Evolutionary conservation across 1,140 invertebrate species (phyloP).

Genomic region (Olivierus martensii): DNA sequence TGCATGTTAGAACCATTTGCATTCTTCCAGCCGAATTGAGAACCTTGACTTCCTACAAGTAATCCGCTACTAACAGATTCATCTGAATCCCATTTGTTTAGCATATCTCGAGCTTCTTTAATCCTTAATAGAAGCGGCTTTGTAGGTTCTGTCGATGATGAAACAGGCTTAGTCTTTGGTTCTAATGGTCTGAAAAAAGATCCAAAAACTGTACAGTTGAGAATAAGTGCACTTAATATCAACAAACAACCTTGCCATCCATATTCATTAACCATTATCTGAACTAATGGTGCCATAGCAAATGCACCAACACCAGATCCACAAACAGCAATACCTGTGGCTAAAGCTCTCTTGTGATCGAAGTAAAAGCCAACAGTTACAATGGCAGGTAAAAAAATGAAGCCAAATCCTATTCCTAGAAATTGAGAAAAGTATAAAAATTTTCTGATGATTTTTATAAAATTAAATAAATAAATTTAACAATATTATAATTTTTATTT

Average conservation of each 20-base stretch:
- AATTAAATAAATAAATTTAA: no score
- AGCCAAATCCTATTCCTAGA: constrained; percentile 75
- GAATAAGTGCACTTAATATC: constrained; percentile 60
- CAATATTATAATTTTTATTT: no score
- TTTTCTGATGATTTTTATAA: no score
- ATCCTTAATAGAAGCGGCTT: constrained; percentile 10
- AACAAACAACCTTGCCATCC: constrained; percentile 47
- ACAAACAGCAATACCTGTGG: constrained; percentile 87
- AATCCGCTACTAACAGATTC: no score
- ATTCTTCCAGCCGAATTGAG: no score
- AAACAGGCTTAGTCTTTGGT: neutral
- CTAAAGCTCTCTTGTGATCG: constrained; percentile 73
- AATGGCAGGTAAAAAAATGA: constrained; percentile 89
- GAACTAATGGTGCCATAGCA: constrained; percentile 59
- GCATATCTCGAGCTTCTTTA: constrained; percentile 7
- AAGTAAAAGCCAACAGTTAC: constrained; percentile 92
- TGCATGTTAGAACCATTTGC: no score
- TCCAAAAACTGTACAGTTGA: constrained; percentile 71
- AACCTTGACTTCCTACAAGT: no score
- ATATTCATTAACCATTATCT: constrained; percentile 37
- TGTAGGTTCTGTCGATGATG: no score
- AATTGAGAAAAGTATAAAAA: constrained; percentile 4
- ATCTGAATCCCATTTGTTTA: neutral
- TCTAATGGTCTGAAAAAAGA: constrained; percentile 53
- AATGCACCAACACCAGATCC: constrained; percentile 81